Evolutionary conservation across 1,140 invertebrate species (phyloP).

Genomic region (Atopsyche davidsoni): DNA sequence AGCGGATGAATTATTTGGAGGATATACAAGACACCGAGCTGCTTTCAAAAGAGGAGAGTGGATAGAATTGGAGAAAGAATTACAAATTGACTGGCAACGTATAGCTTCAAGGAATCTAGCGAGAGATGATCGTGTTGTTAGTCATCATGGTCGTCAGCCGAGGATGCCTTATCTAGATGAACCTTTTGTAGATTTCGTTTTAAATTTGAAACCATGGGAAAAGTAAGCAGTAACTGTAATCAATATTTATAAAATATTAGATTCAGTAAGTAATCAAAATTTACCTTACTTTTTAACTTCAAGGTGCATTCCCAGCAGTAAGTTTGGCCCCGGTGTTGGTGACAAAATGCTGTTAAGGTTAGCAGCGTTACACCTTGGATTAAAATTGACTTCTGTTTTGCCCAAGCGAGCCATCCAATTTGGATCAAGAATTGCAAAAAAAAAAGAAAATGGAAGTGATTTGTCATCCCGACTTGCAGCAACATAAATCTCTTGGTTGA

Average conservation of each 20-base stretch:
- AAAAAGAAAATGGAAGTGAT: conserved; percentile 82
- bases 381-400: conserved; percentile 58
- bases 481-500: no score
- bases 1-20: conserved; percentile 94
- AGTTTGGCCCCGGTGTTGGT: conserved; percentile 71
- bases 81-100: conserved; percentile 72
- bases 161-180: conserved; percentile 95
- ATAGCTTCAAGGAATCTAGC: conserved; percentile 90
- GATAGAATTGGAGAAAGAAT: conserved; percentile 59
- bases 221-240: conserved; percentile 53
- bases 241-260: background rate
- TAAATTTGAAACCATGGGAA: conserved; percentile 63
- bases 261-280: background rate
- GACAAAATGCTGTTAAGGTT: conserved; percentile 88
- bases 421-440: conserved; percentile 92
- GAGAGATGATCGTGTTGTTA: conserved; percentile 84
- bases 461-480: conserved; percentile 54
- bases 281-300: conserved; percentile 30
- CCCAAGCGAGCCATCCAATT: conserved; percentile 96
- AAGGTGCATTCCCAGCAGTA: conserved; percentile 59
- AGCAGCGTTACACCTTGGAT: conserved; percentile 66
- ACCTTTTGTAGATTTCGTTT: conserved; percentile 69
- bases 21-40: conserved; percentile 83
- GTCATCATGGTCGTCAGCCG: conserved; percentile 70
- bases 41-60: conserved; percentile 63